Percentiles rank a stretch among this genome's conserved stretches.
phyloP scores from a whole-genome alignment of 2,113 vertebrate species.

The Hyperoodon ampullatus region DNA sequence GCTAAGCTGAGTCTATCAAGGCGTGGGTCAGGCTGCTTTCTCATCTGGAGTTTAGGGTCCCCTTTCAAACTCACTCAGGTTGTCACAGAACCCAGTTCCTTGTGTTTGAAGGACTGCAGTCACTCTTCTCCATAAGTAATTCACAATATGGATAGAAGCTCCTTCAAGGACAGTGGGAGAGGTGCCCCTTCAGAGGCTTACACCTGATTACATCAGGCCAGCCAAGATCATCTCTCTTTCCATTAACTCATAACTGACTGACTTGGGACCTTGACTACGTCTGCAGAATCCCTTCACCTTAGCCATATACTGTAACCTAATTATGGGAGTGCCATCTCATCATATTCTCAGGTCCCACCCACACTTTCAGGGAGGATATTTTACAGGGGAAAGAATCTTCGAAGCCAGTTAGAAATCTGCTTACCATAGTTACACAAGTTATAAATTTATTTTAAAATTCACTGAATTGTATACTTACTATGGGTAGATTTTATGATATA shows the following conservation, averaged over 20 bases:
- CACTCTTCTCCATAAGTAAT: background rate
- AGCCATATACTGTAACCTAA: background rate
- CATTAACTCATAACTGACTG: background rate
- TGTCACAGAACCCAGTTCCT: background rate
- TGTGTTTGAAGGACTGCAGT: background rate
- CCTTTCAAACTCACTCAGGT: background rate
- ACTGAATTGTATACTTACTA: background rate
- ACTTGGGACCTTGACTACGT: background rate
- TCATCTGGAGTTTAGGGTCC: background rate
- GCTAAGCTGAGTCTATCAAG: background rate
- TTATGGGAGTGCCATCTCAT: background rate
- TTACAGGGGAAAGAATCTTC: background rate
- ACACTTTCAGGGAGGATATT: background rate
- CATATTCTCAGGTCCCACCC: background rate
- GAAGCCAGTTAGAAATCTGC: background rate
- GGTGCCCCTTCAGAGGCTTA: background rate
- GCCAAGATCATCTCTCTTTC: background rate
- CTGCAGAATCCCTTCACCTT: background rate
- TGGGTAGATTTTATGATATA: background rate
- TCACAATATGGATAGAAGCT: background rate
- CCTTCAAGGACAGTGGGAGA: background rate
- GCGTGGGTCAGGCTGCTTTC: background rate
- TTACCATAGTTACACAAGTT: background rate
- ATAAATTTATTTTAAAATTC: conserved; percentile 5
- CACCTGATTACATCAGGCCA: background rate